Evolutionary conservation across 1,140 invertebrate species (phyloP).

Genomic region (Neodiprion virginianus): DNA sequence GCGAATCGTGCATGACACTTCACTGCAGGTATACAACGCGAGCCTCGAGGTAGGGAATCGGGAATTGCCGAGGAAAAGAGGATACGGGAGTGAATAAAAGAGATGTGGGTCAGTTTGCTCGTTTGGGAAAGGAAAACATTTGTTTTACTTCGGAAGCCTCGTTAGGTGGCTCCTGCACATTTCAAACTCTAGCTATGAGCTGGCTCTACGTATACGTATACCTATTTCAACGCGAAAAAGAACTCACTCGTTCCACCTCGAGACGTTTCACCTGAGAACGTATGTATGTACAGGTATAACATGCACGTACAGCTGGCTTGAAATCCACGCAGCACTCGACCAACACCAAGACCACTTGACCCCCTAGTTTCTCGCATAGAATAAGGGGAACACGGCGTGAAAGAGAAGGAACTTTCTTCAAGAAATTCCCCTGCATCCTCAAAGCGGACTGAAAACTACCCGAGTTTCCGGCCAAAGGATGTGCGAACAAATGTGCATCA

Average conservation of each 20-base stretch:
- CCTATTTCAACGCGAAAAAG: not conserved
- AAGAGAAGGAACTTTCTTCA: not conserved
- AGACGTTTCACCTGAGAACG: too few species aligned
- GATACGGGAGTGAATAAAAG: not conserved
- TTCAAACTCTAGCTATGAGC: too few species aligned
- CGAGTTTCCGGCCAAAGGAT: not conserved
- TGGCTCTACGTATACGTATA: too few species aligned
- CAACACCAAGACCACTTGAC: not conserved
- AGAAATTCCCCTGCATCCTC: not conserved
- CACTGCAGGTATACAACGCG: too few species aligned
- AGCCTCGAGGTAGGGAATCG: too few species aligned
- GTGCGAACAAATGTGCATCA: too few species aligned
- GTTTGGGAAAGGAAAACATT: slow-evolving; percentile 1
- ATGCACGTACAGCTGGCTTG: too few species aligned
- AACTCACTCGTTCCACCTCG: too few species aligned
- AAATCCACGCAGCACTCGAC: not conserved
- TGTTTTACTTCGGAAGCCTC: not conserved
- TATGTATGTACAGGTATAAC: too few species aligned
- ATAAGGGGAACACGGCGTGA: not conserved
- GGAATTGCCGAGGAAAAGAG: too few species aligned
- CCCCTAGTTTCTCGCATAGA: not conserved
- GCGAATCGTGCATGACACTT: too few species aligned
- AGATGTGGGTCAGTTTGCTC: slow-evolving; percentile 6
- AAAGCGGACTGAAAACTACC: not conserved
- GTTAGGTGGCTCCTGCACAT: not conserved